phyloP scores from a whole-genome alignment of 2,113 vertebrate species.

The Salvator merianae region DNA sequence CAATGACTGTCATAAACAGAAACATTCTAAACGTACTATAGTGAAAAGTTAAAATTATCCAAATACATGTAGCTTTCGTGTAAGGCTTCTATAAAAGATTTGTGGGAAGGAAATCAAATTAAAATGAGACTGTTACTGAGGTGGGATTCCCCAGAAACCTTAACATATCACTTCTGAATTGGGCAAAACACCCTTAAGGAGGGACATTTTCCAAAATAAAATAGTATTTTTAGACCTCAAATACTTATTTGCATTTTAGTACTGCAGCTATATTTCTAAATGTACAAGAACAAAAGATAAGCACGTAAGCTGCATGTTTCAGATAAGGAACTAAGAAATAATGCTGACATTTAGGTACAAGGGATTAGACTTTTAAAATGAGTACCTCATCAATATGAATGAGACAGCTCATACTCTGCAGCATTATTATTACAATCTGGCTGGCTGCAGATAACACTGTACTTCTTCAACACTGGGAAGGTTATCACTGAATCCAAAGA shows the following conservation, averaged over 20 bases:
- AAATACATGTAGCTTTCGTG: not conserved
- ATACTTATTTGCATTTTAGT: conserved; percentile 10
- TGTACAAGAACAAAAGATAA: not conserved
- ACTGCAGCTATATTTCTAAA: conserved; percentile 5
- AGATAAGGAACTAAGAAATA: conserved; percentile 28
- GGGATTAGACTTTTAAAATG: conserved; percentile 17
- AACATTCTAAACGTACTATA: not conserved
- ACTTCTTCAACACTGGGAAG: not conserved
- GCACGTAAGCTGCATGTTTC: not conserved
- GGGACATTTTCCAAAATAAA: conserved; percentile 6
- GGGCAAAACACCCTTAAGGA: not conserved
- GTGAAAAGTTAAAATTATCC: not conserved
- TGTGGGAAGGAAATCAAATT: too few relatives aligned
- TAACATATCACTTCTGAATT: not conserved
- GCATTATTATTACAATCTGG: conserved; percentile 15
- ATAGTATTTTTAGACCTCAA: not conserved
- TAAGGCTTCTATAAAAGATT: not conserved
- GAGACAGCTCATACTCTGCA: not conserved
- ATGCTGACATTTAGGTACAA: conserved; percentile 1
- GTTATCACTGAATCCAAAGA: conserved; percentile 7
- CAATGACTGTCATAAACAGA: not conserved
- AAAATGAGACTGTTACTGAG: not conserved
- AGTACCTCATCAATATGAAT: conserved; percentile 31
- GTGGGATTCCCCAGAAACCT: not conserved
- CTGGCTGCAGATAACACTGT: conserved; percentile 21